Evolutionary conservation across 2,888 invertebrate species (phyloP).

Genomic region (Tipula lateralis): DNA sequence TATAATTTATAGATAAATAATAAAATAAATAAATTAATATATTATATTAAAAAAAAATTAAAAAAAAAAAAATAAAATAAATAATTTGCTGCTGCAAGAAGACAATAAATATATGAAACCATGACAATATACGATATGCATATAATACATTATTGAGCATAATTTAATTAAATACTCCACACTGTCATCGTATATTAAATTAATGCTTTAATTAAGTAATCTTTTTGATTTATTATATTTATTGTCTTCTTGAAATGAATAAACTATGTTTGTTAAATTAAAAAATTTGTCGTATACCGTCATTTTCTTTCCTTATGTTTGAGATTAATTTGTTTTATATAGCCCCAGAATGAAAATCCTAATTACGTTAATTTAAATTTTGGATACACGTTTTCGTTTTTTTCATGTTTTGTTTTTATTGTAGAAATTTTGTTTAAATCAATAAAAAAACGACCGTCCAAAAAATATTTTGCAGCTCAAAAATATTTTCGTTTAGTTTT

Average conservation of each 20-base stretch:
- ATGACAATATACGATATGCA: neutral
- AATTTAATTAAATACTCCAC: neutral
- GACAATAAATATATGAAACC: neutral
- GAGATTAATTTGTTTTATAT: slow-evolving; percentile 2
- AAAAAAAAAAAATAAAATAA: neutral
- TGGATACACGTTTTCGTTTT: neutral
- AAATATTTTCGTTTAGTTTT: neutral
- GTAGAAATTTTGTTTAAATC: neutral
- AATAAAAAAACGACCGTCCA: neutral
- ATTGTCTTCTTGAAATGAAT: neutral
- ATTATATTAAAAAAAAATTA: neutral
- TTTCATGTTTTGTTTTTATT: neutral
- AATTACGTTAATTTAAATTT: neutral
- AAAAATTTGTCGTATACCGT: neutral
- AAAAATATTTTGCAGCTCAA: neutral
- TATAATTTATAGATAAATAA: neutral
- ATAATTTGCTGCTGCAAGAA: neutral
- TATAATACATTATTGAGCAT: neutral
- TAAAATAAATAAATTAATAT: neutral
- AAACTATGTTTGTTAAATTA: neutral
- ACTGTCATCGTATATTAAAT: neutral
- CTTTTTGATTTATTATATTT: neutral
- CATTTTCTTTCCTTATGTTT: neutral
- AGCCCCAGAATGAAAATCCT: neutral
- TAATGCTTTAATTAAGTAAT: neutral